Evolutionary conservation across 2,113 vertebrate genomes (phyloP), one percentile per base, ranked within the genome.

Genomic region (Urocolius indicus): DNA sequence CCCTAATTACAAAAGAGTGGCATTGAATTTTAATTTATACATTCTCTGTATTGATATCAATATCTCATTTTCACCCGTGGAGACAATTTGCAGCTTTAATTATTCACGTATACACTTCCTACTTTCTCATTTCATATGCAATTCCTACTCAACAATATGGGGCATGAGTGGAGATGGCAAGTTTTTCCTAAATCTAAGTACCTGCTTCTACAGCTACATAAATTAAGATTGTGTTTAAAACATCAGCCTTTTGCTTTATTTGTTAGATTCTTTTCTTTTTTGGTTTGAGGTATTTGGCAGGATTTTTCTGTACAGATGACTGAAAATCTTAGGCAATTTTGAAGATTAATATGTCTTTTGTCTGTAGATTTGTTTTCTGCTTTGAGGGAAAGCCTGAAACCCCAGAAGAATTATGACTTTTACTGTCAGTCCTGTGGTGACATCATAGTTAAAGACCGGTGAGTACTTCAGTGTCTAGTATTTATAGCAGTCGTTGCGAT

Each of bases 361-460:
- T 96, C 79, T 97, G 43, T 97, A 99, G 99, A 98, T 89, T 55
- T 74, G 38, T 43, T 73, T 90, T 95, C 94, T 88, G 62, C 95
- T 80, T 95, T 98, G 97, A 97, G 98, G 67, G 97, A 98, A 90
- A 98, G 76, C 49, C 95, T 98, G 71, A 97, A 96, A 96, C 90
- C 97, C 16, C 96, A 98, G 87, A 97, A 98, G 95, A 97, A 88
- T 84, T 99, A 97, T 36, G 81, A 96, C 66, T 98, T 99, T 98
- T 96, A 96, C 95, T 99, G 99, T 97, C 99, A 99, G 27, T 96
- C 97, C 94, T 99, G 99, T 75, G 98, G 98, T 85, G 98, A 98
- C 61, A 66, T 97, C 72, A 66, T 98, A 83, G 97, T 99, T 46
- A 96, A 97, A 93, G 97, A 99, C 91, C 98, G 98, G 99, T 99